Percentiles rank a stretch among this genome's conserved stretches.
Conservation (phyloP, 2,113 vertebrate genomes). For the Oreocharis arfaki region DNA sequence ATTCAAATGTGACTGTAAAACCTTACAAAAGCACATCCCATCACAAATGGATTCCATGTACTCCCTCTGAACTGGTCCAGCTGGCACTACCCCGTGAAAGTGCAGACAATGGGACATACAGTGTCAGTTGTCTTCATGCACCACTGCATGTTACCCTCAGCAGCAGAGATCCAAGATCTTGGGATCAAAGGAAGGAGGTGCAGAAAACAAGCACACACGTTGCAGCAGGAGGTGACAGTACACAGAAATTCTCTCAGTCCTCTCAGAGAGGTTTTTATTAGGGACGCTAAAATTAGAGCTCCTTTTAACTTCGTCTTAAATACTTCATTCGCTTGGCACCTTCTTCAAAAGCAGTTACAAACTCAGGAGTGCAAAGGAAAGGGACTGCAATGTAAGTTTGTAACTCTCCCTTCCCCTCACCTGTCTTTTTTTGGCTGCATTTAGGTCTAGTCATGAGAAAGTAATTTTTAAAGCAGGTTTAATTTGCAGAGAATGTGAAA, state of each 20-base stretch:
- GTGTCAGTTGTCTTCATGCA: background rate
- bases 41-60: background rate
- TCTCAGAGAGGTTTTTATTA: slow-evolving; percentile 36
- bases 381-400: background rate
- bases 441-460: background rate
- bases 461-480: background rate
- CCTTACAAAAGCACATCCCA: background rate
- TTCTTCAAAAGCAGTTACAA: slow-evolving; percentile 43
- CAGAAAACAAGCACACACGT: slow-evolving; percentile 13
- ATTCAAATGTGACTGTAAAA: background rate
- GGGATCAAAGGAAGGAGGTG: slow-evolving; percentile 22
- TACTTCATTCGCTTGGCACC: slow-evolving; percentile 4
- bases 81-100: background rate
- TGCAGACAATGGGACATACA: background rate
- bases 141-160: background rate
- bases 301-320: slow-evolving; percentile 40
- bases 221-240: slow-evolving; percentile 47
- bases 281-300: slow-evolving; percentile 22
- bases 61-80: background rate
- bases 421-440: background rate
- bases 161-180: slow-evolving; percentile 3
- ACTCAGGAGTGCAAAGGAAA: slow-evolving; percentile 1
- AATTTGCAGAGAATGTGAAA: background rate
- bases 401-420: background rate
- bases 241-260: slow-evolving; percentile 27